Evolutionary conservation across 1,140 invertebrate species (phyloP), one percentile per base, ranked within the genome.

Genomic region (Tetramorium alpestre): DNA sequence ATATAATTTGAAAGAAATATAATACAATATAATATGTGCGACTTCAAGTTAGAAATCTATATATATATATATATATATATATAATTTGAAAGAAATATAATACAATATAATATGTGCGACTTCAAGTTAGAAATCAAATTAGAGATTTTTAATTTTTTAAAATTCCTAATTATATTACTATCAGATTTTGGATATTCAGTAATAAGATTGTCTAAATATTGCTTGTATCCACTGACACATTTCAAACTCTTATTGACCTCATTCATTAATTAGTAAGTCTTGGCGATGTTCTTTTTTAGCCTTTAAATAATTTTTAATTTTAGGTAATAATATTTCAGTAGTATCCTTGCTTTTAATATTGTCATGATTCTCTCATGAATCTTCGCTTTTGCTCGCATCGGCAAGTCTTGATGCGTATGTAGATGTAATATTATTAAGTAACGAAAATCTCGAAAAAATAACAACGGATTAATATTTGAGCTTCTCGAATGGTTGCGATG

Each of bases 381-480:
- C 25, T 18, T 49, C 8, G 0, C 16, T 49, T 58, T 51, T 8
- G n/a, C 1, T 67, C 22, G 3, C 7, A 11, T n/a, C 62, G 16
- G 41, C 5, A 41, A n/a, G 25, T 56, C 38, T 54, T 13, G 7
- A 25, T 28, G 25, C 16, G 7, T 47, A 58, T 2, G 10, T 47
- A 70, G 18, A 72, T 25, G 11, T 28, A 16, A 47, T 38, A n/a
- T 1, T 33, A 73, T 60, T 47, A n/a, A 58, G 18, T 51, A 25
- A n/a, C 25, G 22, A 8, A 73, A 72, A 51, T 82, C 22, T 58
- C 33, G 64, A 64, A 64, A 64, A 84, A 87, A 85, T 87, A 88
- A 75, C 75, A 75, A 22, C 70, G 49, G 64, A 60, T 70, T 92
- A 92, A 90, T 91, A 91, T 92, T 91, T 90, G 89, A 88, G 41